These are phyloP conservation scores for Colinus virginianus DNA, from an alignment of 2,113 vertebrate genomes.

Conservation along the genomic window DNA sequence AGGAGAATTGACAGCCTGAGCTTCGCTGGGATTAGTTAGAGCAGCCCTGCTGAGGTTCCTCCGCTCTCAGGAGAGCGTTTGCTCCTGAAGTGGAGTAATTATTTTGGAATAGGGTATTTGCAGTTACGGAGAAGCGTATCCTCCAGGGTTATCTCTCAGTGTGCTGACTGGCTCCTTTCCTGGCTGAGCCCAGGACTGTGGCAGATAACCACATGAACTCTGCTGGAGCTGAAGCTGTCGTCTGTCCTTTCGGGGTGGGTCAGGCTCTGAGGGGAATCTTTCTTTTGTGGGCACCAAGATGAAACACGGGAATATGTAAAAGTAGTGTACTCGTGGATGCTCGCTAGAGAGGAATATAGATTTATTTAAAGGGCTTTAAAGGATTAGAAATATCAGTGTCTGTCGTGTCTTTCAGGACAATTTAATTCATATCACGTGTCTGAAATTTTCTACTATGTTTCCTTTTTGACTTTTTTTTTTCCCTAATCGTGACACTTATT, in stretches of 20 bases:
- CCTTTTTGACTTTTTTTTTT: neutral
- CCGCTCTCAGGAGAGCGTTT: neutral
- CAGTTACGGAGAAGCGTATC: neutral
- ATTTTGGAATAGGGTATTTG: conserved; percentile 31
- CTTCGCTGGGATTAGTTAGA: neutral
- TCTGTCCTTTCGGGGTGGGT: neutral
- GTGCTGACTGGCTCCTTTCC: neutral
- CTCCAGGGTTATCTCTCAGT: neutral
- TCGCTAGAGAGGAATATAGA: neutral
- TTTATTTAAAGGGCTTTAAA: neutral
- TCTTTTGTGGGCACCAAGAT: neutral
- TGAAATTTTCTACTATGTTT: neutral
- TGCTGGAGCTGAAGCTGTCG: neutral
- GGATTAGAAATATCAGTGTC: neutral
- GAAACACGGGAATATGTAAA: neutral
- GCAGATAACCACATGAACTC: neutral
- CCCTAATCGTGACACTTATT: neutral
- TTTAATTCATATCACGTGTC: neutral
- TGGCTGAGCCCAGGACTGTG: neutral
- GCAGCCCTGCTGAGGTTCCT: neutral
- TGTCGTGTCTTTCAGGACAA: neutral
- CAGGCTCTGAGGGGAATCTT: neutral
- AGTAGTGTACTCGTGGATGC: neutral
- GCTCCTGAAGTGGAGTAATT: neutral
- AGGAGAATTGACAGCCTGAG: neutral